A percentile compares a stretch with the other conserved stretches of the same genome.
These are phyloP conservation scores for Drosophila tani DNA, from an alignment of 1,140 invertebrate genomes.

Conservation along the genomic window DNA sequence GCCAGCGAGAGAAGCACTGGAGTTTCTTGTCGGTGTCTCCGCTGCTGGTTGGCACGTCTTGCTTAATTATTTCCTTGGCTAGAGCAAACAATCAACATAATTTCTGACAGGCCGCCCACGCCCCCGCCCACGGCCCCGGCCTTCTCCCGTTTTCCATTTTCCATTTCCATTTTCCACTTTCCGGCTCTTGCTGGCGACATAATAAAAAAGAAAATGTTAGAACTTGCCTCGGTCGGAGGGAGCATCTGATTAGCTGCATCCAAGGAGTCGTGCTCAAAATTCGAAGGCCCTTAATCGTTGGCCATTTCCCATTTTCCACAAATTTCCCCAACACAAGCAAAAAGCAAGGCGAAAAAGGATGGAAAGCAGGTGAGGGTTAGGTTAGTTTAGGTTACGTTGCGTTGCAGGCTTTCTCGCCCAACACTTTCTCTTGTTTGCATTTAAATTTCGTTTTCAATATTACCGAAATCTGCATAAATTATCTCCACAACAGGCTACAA, in stretches of 20 bases:
- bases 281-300: constrained; percentile 5
- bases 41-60: constrained; percentile 56
- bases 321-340: constrained; percentile 14
- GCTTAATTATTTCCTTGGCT: constrained; percentile 80
- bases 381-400: constrained; percentile 16
- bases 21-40: constrained; percentile 32
- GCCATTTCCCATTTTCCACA: background rate
- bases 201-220: constrained; percentile 51
- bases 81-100: constrained; percentile 79
- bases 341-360: constrained; percentile 1
- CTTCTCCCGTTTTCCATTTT: background rate
- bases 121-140: background rate
- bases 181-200: constrained; percentile 39
- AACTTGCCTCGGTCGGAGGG: constrained; percentile 20
- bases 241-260: constrained; percentile 45
- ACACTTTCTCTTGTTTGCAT: constrained; percentile 52
- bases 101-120: constrained; percentile 62
- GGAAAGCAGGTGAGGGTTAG: constrained; percentile 21
- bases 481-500: constrained; percentile 30
- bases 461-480: constrained; percentile 71
- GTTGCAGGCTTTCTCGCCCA: constrained; percentile 44
- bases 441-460: constrained; percentile 73
- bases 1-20: constrained; percentile 46
- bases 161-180: constrained; percentile 8
- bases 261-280: background rate